A percentile compares a stretch with the other conserved stretches of the same genome.
These are phyloP conservation scores for Gorsachius goisagi DNA, from an alignment of 2,113 vertebrate genomes.

Conservation along the genomic window DNA sequence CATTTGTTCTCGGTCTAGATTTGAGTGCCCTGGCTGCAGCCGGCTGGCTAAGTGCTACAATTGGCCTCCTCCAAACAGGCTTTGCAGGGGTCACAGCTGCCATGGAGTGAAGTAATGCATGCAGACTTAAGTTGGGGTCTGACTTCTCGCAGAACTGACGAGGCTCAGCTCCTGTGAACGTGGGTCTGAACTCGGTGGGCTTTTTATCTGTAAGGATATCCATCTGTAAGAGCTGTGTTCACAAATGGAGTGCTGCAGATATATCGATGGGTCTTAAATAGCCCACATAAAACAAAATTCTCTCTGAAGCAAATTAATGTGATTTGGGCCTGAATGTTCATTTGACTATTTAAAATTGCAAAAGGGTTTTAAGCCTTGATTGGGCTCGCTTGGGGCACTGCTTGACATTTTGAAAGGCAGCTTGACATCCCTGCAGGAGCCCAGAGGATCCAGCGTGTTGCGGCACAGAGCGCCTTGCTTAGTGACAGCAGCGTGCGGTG, in stretches of 20 bases:
- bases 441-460: neutral
- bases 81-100: neutral
- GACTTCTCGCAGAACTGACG: neutral
- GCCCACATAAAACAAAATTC: neutral
- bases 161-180: neutral
- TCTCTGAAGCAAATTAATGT: neutral
- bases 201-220: neutral
- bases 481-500: neutral
- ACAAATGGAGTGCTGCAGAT: neutral
- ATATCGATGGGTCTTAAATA: neutral
- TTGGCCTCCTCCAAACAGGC: neutral
- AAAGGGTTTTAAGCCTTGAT: neutral
- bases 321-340: neutral
- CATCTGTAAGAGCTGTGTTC: rapidly evolving
- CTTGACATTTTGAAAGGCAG: neutral
- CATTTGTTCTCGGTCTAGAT: rapidly evolving
- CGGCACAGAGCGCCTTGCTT: rapidly evolving
- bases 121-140: neutral
- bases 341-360: neutral
- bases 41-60: neutral
- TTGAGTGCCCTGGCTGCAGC: neutral
- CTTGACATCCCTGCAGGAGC: neutral
- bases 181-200: rapidly evolving
- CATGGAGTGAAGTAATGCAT: rapidly evolving
- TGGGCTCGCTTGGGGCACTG: neutral